Evolutionary conservation across 2,797 vertebrate genomes (phyloP), one percentile per base, ranked within the genome.

Genomic region (Cossypha polioptera): DNA sequence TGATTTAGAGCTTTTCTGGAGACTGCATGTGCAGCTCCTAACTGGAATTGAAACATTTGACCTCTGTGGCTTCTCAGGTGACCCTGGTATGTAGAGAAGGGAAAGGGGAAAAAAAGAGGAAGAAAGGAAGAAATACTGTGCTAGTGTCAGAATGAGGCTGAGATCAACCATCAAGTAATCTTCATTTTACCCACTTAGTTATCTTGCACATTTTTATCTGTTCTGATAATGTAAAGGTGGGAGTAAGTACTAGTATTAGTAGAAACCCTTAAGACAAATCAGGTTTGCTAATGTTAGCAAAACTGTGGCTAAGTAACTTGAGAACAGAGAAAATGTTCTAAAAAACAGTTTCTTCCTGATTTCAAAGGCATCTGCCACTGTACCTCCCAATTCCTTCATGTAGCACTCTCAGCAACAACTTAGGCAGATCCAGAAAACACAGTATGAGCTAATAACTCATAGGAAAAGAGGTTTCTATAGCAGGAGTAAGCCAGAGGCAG

Each of bases 21-120:
- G 57, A 73, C 43, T 29, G 53, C 5, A 11, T 0, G 0, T 45
- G 35, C 17, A 81, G 10, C 16, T 50, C 13, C 20, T 72, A 68
- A 85, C 26, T 73, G 53, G 36, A 87, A 45, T 73, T 85, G 48
- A 81, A 78, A 77, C 48, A 63, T 83, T 86, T 67, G 71, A 73
- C 36, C 77, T 79, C 48, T 59, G n/a, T 48, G 24, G 33, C 35
- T 74, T 95, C 55, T 78, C 22, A 69, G 43, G 14, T 63, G 29
- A 55, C 77, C 11, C 22, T 55, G 13, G 5, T 59, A 63, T 1
- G 0, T 5, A 35, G 29, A 54, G 22, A 63, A 21, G 8, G 8
- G 14, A 12, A 76, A 66, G 13, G 9, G 5, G 19, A 22, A 9
- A 13, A 50, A 58, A 53, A 13, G 10, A 7, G 25, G 29, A 80